Base-by-base conservation (phyloP, 1,140 invertebrate genomes). In the Papilio helenus region DNA sequence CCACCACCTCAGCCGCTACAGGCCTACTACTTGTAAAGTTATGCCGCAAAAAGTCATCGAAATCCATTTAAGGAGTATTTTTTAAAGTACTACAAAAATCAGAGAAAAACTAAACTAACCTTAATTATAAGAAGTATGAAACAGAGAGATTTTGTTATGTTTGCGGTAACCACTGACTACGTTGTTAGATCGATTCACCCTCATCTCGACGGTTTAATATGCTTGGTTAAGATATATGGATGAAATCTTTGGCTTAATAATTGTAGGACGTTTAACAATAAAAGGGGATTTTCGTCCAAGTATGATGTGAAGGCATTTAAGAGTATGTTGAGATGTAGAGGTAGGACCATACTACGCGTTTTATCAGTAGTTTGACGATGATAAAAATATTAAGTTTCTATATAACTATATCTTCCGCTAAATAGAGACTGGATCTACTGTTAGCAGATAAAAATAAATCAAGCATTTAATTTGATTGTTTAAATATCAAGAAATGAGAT, bases 11-110 rank as follows among this genome's bases (percentile, higher is more conserved):
- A 4, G 93, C 89, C 1, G 86, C 86, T 8, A 18, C 42, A 0
- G 93, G 92, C 10, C 76, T 72, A 87, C 88, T 92, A 0, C 23
- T 34, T 39, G 42, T 51, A 65, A 92, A 91, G 29, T 65, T 81
- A 9, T 73, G 46, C 3, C 74, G 58, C 0, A 92, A 65, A 49
- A 82, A 84, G 10, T 79, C 61, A 72, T 90, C 86, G 8, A 92
- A 84, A 72, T 39, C 23, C 82, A 85, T 86, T 26, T 51, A 58
- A 51, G 20, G 18, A 44, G 26, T 20, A 8, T 44, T n/a, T n/a
- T n/a, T n/a, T n/a, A n/a, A 42, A 44, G 26, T 42, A 16, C 26
- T 72, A 5, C 18, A 18, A 44, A 65, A 55, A 16, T 18, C 42
- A 4, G 44, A 29, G 8, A 46, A 14, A 18, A 18, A 18, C n/a